Percentiles rank a stretch among this genome's conserved stretches.
Evolutionary conservation across 2,888 invertebrate species (phyloP).

Genomic region (Eupeodes latifasciatus): DNA sequence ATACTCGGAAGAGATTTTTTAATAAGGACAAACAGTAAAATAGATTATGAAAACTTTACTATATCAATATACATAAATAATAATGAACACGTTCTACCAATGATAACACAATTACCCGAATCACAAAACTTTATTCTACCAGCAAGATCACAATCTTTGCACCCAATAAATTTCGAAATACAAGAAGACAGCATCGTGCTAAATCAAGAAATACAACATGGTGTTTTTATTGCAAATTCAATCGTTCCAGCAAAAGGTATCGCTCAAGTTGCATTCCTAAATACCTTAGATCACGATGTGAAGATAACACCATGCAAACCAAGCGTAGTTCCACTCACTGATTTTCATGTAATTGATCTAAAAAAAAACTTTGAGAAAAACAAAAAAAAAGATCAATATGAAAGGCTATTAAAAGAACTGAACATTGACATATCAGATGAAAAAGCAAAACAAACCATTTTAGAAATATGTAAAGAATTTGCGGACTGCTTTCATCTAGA

Average conservation of each 20-base stretch:
- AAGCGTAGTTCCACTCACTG: background rate
- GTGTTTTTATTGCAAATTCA: conserved; percentile 10
- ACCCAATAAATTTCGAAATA: background rate
- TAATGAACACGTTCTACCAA: background rate
- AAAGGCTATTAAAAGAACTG: background rate
- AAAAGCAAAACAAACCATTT: background rate
- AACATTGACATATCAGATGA: background rate
- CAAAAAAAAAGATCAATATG: background rate
- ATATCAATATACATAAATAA: background rate
- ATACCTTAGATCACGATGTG: conserved; percentile 1
- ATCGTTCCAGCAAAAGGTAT: conserved; percentile 24
- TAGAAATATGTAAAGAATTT: conserved; percentile 1
- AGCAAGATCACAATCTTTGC: background rate
- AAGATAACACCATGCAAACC: background rate
- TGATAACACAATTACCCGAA: background rate
- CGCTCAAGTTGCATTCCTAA: conserved; percentile 2
- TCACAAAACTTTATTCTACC: no score
- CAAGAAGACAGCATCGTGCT: no score
- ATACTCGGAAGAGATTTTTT: background rate
- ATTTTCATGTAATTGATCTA: background rate
- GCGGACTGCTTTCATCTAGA: background rate
- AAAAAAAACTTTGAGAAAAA: background rate
- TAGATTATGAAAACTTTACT: conserved; percentile 1
- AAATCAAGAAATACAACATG: conserved; percentile 36
- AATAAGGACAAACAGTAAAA: background rate